Base-by-base conservation (phyloP, 2,797 vertebrate species). In the Prunella strophiata region DNA sequence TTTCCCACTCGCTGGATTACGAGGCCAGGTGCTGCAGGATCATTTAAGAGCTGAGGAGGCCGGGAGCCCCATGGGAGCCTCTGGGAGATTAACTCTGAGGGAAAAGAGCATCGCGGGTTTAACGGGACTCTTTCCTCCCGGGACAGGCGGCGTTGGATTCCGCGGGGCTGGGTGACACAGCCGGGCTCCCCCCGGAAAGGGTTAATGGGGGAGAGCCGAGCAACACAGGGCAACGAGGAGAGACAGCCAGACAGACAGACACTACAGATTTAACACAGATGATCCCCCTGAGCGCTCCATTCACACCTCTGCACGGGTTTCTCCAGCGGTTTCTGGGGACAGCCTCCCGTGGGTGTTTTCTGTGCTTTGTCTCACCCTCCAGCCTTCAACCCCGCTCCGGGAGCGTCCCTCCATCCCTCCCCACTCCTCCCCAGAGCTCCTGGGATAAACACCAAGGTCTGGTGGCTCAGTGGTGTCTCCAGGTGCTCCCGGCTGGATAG, bases 371-470 rank as follows among this genome's bases (percentile, higher is more conserved):
- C 19, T 74, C 81, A 36, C 19, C 16, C 27, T 8, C 7, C 4
- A 0, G 2, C 20, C 43, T 11, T 51, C 54, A 47, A 1, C 5
- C 20, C 50, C 10, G 6, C 23, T 5, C 40, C 20, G 5, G 16
- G 14, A 67, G 18, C 0, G 3, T 16, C 32, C 21, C 27, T 74
- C 45, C n/a, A 30, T 25, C 36, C 42, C 51, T 7, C 29, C 59
- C 42, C 1, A 0, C 36, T 63, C 68, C 54, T 34, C 15, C 45
- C 32, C 38, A 5, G 62, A 47, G 15, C 30, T 78, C 34, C 42
- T 0, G 7, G 30, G 7, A 3, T 16, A n/a, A 65, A 10, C 19
- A 10, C 6, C 30, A 10, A n/a, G 61, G 5, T 32, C 38, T 40
- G 38, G 34, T 9, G 61, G 48, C 63, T 74, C 23, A 16, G 13